These are phyloP conservation scores for Spea bombifrons DNA, from an alignment of 2,113 vertebrate genomes.

Conservation along the genomic window DNA sequence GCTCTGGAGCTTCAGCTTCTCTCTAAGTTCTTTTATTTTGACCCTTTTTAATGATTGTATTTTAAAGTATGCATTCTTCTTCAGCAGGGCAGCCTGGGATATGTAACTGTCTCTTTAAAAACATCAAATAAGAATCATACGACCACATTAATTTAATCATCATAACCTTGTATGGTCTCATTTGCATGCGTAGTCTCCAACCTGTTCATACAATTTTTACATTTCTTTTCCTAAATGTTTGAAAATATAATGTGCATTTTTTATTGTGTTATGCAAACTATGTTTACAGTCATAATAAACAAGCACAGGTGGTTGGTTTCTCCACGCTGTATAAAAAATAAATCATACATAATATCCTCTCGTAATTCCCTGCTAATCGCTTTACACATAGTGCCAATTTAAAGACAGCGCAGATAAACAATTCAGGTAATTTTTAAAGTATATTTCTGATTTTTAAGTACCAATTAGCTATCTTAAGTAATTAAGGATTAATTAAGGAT, in stretches of 20 bases:
- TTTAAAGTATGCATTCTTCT: too few species aligned
- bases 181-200: not conserved
- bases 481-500: slow-evolving; percentile 49
- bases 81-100: too few species aligned
- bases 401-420: slow-evolving; percentile 15
- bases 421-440: slow-evolving; percentile 26
- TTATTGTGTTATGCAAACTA: not conserved
- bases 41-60: too few species aligned
- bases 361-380: slow-evolving; percentile 2
- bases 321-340: not conserved
- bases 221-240: not conserved
- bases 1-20: too few species aligned
- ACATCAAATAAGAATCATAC: too few species aligned
- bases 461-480: slow-evolving; percentile 48
- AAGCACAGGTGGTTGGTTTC: not conserved
- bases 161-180: too few species aligned
- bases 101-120: too few species aligned
- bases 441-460: slow-evolving; percentile 31
- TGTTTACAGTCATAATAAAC: not conserved
- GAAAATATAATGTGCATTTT: not conserved
- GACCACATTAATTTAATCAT: too few species aligned
- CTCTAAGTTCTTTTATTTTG: too few species aligned
- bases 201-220: not conserved
- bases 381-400: not conserved
- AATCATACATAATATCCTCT: slow-evolving; percentile 10